Conservation (phyloP, 2,113 vertebrate genomes). For the Ctenomys sociabilis region DNA sequence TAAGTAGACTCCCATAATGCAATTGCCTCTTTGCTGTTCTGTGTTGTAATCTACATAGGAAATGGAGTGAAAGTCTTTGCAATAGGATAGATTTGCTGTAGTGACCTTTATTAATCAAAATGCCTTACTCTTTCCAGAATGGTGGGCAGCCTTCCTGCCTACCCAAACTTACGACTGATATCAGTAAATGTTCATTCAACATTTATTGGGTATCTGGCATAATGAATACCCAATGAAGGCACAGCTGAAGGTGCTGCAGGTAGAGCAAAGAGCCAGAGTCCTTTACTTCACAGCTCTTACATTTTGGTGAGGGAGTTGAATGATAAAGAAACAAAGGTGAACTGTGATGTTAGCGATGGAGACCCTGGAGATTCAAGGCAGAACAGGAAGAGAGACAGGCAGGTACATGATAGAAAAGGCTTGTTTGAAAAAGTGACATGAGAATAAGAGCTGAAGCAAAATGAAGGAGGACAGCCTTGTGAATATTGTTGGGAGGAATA, state of each 20-base stretch:
- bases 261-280: background rate
- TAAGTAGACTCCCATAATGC: background rate
- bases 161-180: background rate
- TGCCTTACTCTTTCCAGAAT: conserved; percentile 10
- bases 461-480: background rate
- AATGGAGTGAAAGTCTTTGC: conserved; percentile 19
- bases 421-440: conserved; percentile 13
- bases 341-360: background rate
- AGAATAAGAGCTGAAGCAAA: background rate
- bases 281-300: background rate
- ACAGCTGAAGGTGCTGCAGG: background rate
- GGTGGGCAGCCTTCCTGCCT: conserved; percentile 27
- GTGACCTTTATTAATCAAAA: conserved; percentile 13
- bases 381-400: background rate
- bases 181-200: conserved; percentile 40
- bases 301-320: conserved; percentile 23
- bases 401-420: background rate
- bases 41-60: conserved; percentile 21
- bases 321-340: background rate
- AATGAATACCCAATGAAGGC: background rate
- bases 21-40: background rate
- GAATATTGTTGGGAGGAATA: background rate
- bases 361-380: background rate
- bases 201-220: conserved; percentile 42
- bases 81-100: conserved; percentile 33